phyloP scores from a whole-genome alignment of 92 coral and sea anemone species.

The Pocillopora meandrina region DNA sequence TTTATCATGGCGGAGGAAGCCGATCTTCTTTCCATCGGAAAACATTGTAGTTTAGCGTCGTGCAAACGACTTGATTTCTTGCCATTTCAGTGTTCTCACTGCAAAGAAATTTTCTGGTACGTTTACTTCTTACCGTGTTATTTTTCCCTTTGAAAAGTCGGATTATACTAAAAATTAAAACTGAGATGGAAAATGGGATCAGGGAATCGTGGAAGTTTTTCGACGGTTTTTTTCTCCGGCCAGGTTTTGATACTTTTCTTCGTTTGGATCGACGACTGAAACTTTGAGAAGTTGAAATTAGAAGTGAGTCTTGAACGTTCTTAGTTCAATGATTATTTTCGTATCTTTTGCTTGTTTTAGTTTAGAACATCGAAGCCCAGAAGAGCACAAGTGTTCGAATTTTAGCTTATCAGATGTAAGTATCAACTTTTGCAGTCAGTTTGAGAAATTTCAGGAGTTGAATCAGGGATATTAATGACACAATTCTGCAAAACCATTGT shows the following conservation, averaged over 20 bases:
- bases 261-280: too few species aligned
- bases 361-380: constrained; percentile 89
- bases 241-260: too few species aligned
- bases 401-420: constrained; percentile 76
- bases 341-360: constrained; percentile 35
- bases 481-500: not conserved
- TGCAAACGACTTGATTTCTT: constrained; percentile 92
- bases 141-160: too few species aligned
- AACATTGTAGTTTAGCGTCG: constrained; percentile 77
- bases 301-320: not conserved
- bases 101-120: constrained; percentile 87
- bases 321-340: not conserved
- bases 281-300: too few species aligned
- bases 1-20: constrained; percentile 75
- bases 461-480: not conserved
- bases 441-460: not conserved
- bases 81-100: constrained; percentile 86
- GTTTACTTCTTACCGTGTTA: not conserved
- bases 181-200: too few species aligned
- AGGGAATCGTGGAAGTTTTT: too few species aligned
- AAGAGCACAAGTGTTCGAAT: constrained; percentile 75
- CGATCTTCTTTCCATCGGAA: constrained; percentile 89
- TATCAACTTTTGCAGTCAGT: not conserved
- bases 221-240: too few species aligned
- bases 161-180: too few species aligned